phyloP scores from a whole-genome alignment of 2,888 invertebrate species.

The Reticulitermes lucifugus region DNA sequence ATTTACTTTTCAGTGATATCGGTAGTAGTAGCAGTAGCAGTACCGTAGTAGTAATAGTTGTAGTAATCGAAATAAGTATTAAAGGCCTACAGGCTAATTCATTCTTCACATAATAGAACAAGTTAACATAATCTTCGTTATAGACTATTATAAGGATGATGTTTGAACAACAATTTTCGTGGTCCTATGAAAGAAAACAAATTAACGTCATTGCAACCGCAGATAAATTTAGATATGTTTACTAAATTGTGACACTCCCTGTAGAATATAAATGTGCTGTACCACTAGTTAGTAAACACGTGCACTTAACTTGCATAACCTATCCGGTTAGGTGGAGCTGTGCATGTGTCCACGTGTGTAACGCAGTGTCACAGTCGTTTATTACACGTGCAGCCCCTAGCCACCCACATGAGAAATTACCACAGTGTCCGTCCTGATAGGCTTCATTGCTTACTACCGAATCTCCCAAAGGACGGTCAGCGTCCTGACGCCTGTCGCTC shows the following conservation, averaged over 20 bases:
- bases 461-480: background rate
- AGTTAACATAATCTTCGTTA: too few species aligned
- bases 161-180: too few species aligned
- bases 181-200: too few species aligned
- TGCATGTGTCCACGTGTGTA: background rate
- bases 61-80: too few species aligned
- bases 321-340: background rate
- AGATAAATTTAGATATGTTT: background rate
- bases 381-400: background rate
- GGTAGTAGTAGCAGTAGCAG: too few species aligned
- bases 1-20: too few species aligned
- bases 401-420: slow-evolving; percentile 27
- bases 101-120: too few species aligned
- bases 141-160: too few species aligned
- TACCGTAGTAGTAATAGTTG: too few species aligned
- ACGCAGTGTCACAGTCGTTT: background rate
- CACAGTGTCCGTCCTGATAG: background rate
- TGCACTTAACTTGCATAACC: background rate
- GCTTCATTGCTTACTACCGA: background rate
- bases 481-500: background rate
- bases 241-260: background rate
- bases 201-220: too few species aligned
- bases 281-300: background rate
- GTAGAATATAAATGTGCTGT: background rate
- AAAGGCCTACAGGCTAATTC: too few species aligned